Evolutionary conservation across 2,113 vertebrate genomes (phyloP), one percentile per base, ranked within the genome.

Genomic region (Taurulus bubalis): DNA sequence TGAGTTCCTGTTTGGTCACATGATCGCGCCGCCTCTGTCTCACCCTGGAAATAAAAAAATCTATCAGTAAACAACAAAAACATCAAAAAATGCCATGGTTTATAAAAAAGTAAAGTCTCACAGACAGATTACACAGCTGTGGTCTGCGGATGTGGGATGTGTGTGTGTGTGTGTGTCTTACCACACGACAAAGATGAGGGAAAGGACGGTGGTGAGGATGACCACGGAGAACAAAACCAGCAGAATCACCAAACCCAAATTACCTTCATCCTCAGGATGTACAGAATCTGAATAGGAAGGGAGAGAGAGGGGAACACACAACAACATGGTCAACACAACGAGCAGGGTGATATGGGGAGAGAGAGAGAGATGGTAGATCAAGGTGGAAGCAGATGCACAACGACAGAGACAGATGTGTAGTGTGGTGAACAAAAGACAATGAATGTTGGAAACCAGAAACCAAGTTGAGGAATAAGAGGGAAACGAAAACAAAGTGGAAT

Each of bases 1-100:
- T 89, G 73, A 95, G 87, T 89, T 95, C 94, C 67, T 95, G 94
- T 87, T 94, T 95, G 76, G 90, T 94, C 74, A 84, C 79, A 60
- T 92, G 91, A 71, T 92, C 85, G 11, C 71, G 90, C 76, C 89
- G 90, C 83, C 86, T 90, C 49, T 94, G 94, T 51, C 89, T 92
- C 64, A 93, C 32, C 93, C 95, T 96, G 24, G 20, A 82, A 32
- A 79, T 6, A 83, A 1, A 40, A 59, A 71, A 66, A 40, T 4
- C 16, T 64, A 32, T 30, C 38, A 16, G 15, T 63, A 14, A 80
- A 63, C 6, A 32, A 6, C 8, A 34, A 10, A 0, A 78, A 60
- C 67, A 28, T 22, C 32, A 34, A 62, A 63, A 63, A 70, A 71
- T 34, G 34, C 22, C 26, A 67, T 16, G 7, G 8, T 69, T 70